Evolutionary conservation across 2,113 vertebrate genomes (phyloP).

Genomic region (Mixornis gularis): DNA sequence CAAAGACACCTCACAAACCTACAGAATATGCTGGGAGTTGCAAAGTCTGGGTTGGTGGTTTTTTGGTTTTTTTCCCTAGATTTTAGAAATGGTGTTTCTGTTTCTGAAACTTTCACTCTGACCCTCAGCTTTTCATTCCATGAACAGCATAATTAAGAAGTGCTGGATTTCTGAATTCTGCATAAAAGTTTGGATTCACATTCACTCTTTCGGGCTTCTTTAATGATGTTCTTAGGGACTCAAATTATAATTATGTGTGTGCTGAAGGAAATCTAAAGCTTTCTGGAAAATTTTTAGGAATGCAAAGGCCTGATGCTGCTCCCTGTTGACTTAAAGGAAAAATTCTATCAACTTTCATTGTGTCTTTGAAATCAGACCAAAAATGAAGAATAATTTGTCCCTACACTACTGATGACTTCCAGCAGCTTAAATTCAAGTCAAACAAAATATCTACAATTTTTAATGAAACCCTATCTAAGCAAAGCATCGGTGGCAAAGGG

Average conservation of each 20-base stretch:
- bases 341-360: background rate
- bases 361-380: background rate
- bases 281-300: background rate
- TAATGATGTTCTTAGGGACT: background rate
- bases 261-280: background rate
- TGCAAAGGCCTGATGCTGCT: background rate
- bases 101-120: background rate
- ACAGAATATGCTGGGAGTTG: background rate
- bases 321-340: background rate
- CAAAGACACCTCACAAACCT: background rate
- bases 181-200: background rate
- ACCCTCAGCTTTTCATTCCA: background rate
- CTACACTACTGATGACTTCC: background rate
- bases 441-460: background rate
- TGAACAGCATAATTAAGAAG: background rate
- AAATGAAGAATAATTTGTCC: background rate
- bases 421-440: background rate
- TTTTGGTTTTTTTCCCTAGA: background rate
- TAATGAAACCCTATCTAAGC: background rate
- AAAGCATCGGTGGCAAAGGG: background rate
- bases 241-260: background rate
- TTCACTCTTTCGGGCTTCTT: background rate
- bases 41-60: rapidly evolving
- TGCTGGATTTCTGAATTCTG: background rate
- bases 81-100: background rate